Base-by-base conservation (phyloP, 2,113 vertebrate genomes). In the Athene cunicularia region DNA sequence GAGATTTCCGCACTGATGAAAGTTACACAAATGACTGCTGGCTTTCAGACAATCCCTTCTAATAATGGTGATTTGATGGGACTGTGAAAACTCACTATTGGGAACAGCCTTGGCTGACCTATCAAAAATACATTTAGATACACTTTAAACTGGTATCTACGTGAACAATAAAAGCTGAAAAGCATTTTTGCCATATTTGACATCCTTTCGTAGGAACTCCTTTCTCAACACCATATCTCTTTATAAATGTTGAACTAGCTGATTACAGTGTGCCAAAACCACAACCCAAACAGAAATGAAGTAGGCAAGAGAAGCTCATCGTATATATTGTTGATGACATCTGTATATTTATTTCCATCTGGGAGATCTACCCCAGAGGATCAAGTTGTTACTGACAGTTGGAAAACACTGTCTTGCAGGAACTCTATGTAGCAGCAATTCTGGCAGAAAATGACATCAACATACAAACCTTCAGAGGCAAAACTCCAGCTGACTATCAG, bases 401-500 rank as follows among this genome's bases (percentile, higher is more conserved):
- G 62, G 58, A 94, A 95, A 91, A 85, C 8, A 49, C 8, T 75
- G 83, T 80, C 96, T 87, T 87, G 70, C 4, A 41, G 80, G 70
- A 95, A 82, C 41, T 75, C 49, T 49, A 18, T 26, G 55, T 21
- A 90, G 62, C 27, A n/a, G 87, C 77, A 97, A 93, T 60, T 91
- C 56, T 86, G 91, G 92, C 63, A 97, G 89, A 93, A 96, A 95
- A 92, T 47, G 58, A 80, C 84, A 96, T 71, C 93, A 86, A 87
- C n/a, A 30, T 50, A 88, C 77, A 95, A 95, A 91, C 62, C 77
- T 95, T 91, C 56, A 90, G 77, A 93, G 84, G 87, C 53, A 96
- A 73, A 81, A 80, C 55, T 95, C 91, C 86, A 91, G 32, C 71
- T 92, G 76, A 92, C 76, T 94, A 95, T 70, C 67, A 86, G 76